Base-by-base conservation (phyloP, 2,888 invertebrate genomes). In the Calliopum simillimum region DNA sequence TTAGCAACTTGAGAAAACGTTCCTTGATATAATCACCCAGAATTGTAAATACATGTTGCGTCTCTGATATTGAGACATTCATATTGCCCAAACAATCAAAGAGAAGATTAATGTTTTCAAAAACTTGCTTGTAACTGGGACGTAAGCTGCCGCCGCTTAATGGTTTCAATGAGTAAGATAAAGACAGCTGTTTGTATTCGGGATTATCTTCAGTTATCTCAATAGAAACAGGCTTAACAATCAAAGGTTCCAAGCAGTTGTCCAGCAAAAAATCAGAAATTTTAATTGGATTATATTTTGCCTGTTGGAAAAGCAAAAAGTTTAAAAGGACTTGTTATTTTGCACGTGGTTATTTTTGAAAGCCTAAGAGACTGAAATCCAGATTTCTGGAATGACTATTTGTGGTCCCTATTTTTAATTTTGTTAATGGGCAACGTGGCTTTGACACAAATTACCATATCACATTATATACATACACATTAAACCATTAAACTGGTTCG, bases 1-100 rank as follows among this genome's bases (percentile, higher is more conserved):
- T 90, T 47, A 96, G 85, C 19, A 89, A 81, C 19, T 90, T 88
- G 23, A 91, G 88, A 76, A 95, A 89, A 58, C 90, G 89, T 4
- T 86, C 82, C 77, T 88, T 86, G 47, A 91, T 87, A 75, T 89
- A 84, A 51, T 86, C 84, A 0, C 91, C 90, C 61, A 92, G 87
- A 77, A 88, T 79, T n/a, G 78, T 77, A 44, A 86, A 84, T 0
- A 86, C 83, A 72, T 81, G 79, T 33, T 81, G 75, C 0, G 77
- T 76, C 0, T 78, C 76, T 3, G 82, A 81, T 5, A 86, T 75
- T 21, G 79, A 77, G 33, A 83, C 78, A 65, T 86, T 86, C 64
- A 86, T 84, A 67, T 80, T 77, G 12, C 71, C 43, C 13, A 86
- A 70, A 55, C 82, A 85, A 4, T 80, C 76, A 4, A 86, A 69